phyloP scores from a whole-genome alignment of 1,140 invertebrate species.

The Trachelipus rathkii region DNA sequence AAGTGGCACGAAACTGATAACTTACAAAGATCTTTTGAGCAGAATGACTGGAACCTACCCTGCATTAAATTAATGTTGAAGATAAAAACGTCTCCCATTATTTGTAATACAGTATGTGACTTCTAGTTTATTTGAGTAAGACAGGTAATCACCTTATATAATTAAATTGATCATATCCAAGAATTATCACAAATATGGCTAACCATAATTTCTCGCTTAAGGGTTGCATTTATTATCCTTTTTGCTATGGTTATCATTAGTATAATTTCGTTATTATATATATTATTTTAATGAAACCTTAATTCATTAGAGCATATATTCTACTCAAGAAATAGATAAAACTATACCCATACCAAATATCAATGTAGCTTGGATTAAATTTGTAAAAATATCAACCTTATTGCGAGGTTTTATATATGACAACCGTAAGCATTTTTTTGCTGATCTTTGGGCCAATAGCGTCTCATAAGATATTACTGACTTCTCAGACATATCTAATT shows the following conservation, averaged over 20 bases:
- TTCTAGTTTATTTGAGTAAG: too few species aligned
- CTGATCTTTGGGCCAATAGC: constrained; percentile 42
- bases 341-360: too few species aligned
- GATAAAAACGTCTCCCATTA: constrained; percentile 42
- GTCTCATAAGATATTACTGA: too few species aligned
- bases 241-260: too few species aligned
- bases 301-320: too few species aligned
- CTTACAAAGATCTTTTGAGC: constrained; percentile 31
- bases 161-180: constrained; percentile 33
- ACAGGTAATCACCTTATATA: too few species aligned
- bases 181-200: constrained; percentile 31
- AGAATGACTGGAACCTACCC: constrained; percentile 30
- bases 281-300: constrained; percentile 26
- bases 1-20: constrained; percentile 43
- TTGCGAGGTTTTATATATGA: constrained; percentile 42
- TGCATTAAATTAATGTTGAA: constrained; percentile 35
- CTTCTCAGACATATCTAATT: too few species aligned
- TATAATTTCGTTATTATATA: too few species aligned
- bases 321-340: too few species aligned
- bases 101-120: constrained; percentile 44
- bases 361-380: constrained; percentile 35
- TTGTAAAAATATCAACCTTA: constrained; percentile 35
- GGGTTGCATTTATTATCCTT: constrained; percentile 34
- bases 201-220: constrained; percentile 36
- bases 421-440: constrained; percentile 35